A percentile compares a stretch with the other conserved stretches of the same genome.
These are phyloP conservation scores for Rhagium mordax DNA, from an alignment of 2,888 invertebrate genomes.

Conservation along the genomic window DNA sequence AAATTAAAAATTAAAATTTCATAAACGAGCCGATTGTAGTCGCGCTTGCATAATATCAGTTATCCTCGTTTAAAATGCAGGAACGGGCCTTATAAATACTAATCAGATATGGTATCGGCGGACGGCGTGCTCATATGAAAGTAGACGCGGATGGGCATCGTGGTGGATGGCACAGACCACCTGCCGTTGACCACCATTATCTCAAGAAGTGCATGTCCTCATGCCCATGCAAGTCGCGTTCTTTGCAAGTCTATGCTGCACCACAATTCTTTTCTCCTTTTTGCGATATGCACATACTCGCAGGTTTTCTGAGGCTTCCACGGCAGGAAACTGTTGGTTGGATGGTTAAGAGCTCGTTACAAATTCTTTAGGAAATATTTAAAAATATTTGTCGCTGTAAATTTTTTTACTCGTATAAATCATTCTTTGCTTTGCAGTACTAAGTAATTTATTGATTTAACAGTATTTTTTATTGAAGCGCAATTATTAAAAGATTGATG, in stretches of 20 bases:
- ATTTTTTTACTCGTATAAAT: background rate
- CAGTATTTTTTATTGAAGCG: background rate
- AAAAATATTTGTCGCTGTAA: background rate
- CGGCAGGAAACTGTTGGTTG: slow-evolving; percentile 33
- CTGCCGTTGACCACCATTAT: slow-evolving; percentile 53
- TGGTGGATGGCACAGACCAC: slow-evolving; percentile 50
- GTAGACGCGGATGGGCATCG: slow-evolving; percentile 45
- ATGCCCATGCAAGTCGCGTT: slow-evolving; percentile 51
- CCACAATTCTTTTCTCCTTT: slow-evolving; percentile 43
- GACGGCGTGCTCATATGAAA: slow-evolving; percentile 42
- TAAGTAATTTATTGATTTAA: background rate
- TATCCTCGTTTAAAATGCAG: slow-evolving; percentile 54
- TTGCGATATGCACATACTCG: slow-evolving; percentile 36
- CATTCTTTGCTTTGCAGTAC: background rate
- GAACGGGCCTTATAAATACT: slow-evolving; percentile 57
- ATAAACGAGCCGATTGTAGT: slow-evolving; percentile 47
- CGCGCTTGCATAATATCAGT: slow-evolving; percentile 52
- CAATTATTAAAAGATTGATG: background rate
- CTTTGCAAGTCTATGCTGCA: slow-evolving; percentile 35
- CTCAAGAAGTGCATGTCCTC: slow-evolving; percentile 50
- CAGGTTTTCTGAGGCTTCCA: slow-evolving; percentile 17
- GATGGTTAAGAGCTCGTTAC: slow-evolving; percentile 34
- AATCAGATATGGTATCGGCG: slow-evolving; percentile 54
- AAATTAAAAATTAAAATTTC: slow-evolving; percentile 49
- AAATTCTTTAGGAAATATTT: slow-evolving; percentile 30